Evolutionary conservation across 2,113 vertebrate genomes (phyloP), one percentile per base, ranked within the genome.

Genomic region (Ondatra zibethicus): DNA sequence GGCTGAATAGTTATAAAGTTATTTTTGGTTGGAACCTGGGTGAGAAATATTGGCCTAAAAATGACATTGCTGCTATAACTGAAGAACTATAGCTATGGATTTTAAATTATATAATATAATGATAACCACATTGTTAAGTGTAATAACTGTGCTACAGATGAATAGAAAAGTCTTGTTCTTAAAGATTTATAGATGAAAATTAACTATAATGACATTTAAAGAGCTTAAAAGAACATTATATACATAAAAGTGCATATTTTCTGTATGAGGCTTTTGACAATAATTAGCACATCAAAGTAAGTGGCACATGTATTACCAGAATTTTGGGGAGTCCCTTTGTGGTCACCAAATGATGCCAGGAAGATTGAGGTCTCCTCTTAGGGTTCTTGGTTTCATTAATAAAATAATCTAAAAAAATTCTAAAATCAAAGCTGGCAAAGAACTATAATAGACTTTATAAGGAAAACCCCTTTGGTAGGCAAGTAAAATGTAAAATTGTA

Each of bases 11-110:
- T 47, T 70, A 90, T 66, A 4, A n/a, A 36, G 17, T n/a, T 42
- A 90, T 66, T 21, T 81, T 81, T 84, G n/a, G 80, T 61, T 80
- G 55, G 52, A 61, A 66, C 50, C 25, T 91, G 61, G 21, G 72
- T 88, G 21, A 87, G 55, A n/a, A 94, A 93, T 91, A 70, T 90
- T 92, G 3, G 73, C 29, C 36, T 91, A 16, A 47, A 47, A 89
- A 92, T 29, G 16, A 66, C 21, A 90, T 55, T 65, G 19, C 9
- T 85, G 2, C 10, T 65, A 76, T 33, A 95, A 78, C 25, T 85
- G 45, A 92, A 17, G 19, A 94, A 70, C 52, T 42, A 45, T 82
- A 25, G 13, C 9, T 76, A 81, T 76, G 47, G 29, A 45, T 52
- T 68, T 2, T 70, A 81, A 76, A 81, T 87, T 87, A 75, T 31